Evolutionary conservation across 2,888 invertebrate species (phyloP), one percentile per base, ranked within the genome.

Genomic region (Scaptodrosophila latifasciaeformis): DNA sequence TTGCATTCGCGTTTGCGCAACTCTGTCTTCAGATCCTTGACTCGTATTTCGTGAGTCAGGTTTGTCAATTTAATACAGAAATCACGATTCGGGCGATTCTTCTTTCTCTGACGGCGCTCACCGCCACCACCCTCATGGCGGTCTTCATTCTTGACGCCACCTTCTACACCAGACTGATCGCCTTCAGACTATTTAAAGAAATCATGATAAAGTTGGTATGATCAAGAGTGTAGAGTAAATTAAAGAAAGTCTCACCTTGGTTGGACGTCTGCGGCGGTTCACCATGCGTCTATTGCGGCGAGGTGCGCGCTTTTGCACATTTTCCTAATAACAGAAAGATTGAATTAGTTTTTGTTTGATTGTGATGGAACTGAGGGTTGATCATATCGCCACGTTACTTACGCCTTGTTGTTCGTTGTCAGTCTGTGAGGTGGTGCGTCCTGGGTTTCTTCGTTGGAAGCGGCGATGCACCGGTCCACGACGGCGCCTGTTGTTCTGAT

Each of bases 11-110:
- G 91, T 75, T 92, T 92, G 35, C 88, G 88, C 27, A 94, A 86
- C 29, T 92, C 93, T 45, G 90, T 89, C 82, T 93, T 93, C 70
- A 94, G 85, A 80, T 94, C 93, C 43, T 92, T 90, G 6, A 93
- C 91, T 59, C 93, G 89, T 9, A 92, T 91, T 59, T 89, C 90
- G 13, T 90, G 90, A 50, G 91, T 90, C 76, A 94, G 92, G 82
- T 93, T 93, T 10, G 91, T 91, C 49, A 94, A 90, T 88, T 90
- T 86, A 34, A 86, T 80, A 53, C 85, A 85, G 56, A 84, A 86
- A 62, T 84, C 85, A 51, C 79, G 74, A 5, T 69, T 65, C 21
- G 71, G 74, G 35, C 82, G 81, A 59, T 81, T 79, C 56, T 76
- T 76, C 54, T 64, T 65, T 52, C 63, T 75, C n/a, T 56, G 69